Percentiles rank a stretch among this genome's conserved stretches.
Evolutionary conservation across 2,888 invertebrate species (phyloP).

Genomic region (Creontiades dilutus): DNA sequence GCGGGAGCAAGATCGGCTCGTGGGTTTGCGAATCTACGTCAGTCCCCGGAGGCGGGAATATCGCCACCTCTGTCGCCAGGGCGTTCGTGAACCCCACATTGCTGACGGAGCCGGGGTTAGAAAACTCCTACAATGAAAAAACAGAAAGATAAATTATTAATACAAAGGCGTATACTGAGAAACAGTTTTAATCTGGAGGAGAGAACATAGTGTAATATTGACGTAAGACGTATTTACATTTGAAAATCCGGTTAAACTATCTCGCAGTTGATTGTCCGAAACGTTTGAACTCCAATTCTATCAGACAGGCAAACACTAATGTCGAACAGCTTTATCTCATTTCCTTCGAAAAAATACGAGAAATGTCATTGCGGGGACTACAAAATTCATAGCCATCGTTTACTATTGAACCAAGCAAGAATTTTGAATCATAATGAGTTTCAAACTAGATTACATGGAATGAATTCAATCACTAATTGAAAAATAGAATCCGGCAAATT

Average conservation of each 20-base stretch:
- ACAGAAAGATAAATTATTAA: background rate
- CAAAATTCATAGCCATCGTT: no score
- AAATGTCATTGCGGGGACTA: no score
- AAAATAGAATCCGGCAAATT: no score
- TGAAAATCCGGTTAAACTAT: background rate
- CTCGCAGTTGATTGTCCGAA: background rate
- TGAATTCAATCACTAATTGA: no score
- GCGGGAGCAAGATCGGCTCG: constrained; percentile 72
- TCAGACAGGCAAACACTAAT: no score
- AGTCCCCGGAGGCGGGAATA: constrained; percentile 78
- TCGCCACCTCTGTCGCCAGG: constrained; percentile 78
- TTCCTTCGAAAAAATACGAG: background rate
- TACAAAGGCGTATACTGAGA: background rate
- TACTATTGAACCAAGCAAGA: no score
- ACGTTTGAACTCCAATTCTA: background rate
- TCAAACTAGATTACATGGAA: no score
- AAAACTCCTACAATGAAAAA: constrained; percentile 76
- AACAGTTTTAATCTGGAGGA: no score
- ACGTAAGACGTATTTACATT: no score
- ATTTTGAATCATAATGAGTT: no score
- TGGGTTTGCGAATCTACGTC: constrained; percentile 70
- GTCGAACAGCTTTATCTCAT: background rate
- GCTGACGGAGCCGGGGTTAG: constrained; percentile 77
- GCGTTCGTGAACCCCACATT: constrained; percentile 75
- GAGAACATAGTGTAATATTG: no score